Base-by-base conservation (phyloP, 1,140 invertebrate genomes). In the Oryctes rhinoceros region DNA sequence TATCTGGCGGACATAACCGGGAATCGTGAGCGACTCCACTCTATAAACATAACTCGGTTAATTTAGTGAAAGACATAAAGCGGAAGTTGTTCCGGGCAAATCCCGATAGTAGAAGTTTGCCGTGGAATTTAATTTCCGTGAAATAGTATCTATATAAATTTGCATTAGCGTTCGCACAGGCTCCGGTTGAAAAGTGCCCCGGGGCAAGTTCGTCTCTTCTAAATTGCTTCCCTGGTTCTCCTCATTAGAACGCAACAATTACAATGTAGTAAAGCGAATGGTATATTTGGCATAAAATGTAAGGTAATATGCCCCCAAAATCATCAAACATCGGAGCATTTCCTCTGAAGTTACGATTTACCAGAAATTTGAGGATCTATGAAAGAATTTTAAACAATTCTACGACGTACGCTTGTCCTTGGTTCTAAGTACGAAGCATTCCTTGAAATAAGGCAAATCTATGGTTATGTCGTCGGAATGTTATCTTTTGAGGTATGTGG, bases 21-120 rank as follows among this genome's bases (percentile, higher is more conserved):
- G 39, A 71, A 67, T 37, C 65, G 65, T 71, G 65, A 71, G 65
- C 78, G 84, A 83, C 83, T 84, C 84, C 82, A 85, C 85, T 85
- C 65, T 71, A 71, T 71, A 71, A 85, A 86, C 85, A 86, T 86
- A 86, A 86, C 85, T 83, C 83, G 85, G 82, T 86, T 86, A 86
- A 86, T 86, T 86, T 86, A 85, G 83, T 83, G 85, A 83, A 81
- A 84, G 83, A 83, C 84, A 84, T 86, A 85, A 86, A 85, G 67
- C 79, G 79, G 81, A 84, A 84, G 79, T 84, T 71, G 65, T 71
- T 83, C 81, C 83, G 79, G 84, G 65, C 65, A 71, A 71, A 82
- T 83, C 80, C 82, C 79, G 82, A 82, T 81, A 84, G 67, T 78
- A 71, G 65, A 71, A 71, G 65, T 71, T 71, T 71, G 65, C 65